Evolutionary conservation across 2,797 vertebrate species (phyloP).

Genomic region (Etheostoma perlongum): DNA sequence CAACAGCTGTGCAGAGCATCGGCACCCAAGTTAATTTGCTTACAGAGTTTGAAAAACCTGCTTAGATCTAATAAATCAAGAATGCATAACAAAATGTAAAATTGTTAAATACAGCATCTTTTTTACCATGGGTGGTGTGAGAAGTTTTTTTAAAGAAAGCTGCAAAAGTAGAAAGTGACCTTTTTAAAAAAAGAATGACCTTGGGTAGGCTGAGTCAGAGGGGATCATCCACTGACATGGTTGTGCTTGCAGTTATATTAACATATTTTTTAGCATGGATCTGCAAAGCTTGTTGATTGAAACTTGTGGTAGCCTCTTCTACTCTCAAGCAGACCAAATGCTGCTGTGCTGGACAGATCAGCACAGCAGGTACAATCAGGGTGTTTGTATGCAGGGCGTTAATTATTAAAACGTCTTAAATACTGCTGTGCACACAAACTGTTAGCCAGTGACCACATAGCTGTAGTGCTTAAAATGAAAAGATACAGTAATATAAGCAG

Average conservation of each 20-base stretch:
- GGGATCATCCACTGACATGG: slow-evolving; percentile 10
- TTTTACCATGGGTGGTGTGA: neutral
- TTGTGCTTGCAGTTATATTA: slow-evolving; percentile 20
- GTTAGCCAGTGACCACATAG: neutral
- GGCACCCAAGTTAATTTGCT: neutral
- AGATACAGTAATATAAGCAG: neutral
- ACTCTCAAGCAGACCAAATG: neutral
- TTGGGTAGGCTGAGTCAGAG: slow-evolving; percentile 6
- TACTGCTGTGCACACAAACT: slow-evolving; percentile 12
- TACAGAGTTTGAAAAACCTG: neutral
- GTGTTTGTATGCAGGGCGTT: slow-evolving; percentile 6
- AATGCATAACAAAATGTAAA: neutral
- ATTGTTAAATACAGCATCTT: neutral
- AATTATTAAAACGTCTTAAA: slow-evolving; percentile 12
- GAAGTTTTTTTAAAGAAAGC: neutral
- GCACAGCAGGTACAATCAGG: slow-evolving; percentile 8
- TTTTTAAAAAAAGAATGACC: slow-evolving; percentile 23
- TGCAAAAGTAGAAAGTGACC: neutral
- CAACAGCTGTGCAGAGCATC: slow-evolving; percentile 1
- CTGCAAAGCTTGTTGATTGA: slow-evolving; percentile 7
- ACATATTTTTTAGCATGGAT: neutral
- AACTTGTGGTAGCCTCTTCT: neutral
- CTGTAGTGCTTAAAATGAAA: neutral
- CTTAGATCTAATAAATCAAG: slow-evolving; percentile 1
- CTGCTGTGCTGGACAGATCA: neutral